phyloP scores from a whole-genome alignment of 2,797 vertebrate species.

The Salmo trutta region DNA sequence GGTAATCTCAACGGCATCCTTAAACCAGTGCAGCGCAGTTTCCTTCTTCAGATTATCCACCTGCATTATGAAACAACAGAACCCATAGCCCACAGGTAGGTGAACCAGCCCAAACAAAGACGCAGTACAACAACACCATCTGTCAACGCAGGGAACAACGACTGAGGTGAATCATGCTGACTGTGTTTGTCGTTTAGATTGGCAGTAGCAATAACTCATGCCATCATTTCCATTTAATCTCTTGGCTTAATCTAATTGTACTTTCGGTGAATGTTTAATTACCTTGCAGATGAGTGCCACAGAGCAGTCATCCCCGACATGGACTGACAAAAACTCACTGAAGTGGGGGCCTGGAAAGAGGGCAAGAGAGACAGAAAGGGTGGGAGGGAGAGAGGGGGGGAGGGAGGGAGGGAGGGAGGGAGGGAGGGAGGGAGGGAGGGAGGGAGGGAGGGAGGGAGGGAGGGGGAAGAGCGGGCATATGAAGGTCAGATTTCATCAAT shows the following conservation, averaged over 20 bases:
- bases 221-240: background rate
- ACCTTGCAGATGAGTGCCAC: constrained; percentile 92
- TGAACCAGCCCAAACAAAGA: constrained; percentile 10
- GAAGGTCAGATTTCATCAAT: background rate
- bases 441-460: too few species aligned
- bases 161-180: background rate
- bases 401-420: too few species aligned
- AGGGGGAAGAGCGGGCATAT: background rate
- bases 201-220: background rate
- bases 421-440: background rate
- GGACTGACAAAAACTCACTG: constrained; percentile 85
- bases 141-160: background rate
- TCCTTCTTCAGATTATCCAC: constrained; percentile 95
- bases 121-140: background rate
- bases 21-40: constrained; percentile 91
- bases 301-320: constrained; percentile 89
- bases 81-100: background rate
- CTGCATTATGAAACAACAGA: constrained; percentile 61
- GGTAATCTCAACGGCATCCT: constrained; percentile 82
- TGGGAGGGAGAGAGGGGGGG: background rate
- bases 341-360: constrained; percentile 89
- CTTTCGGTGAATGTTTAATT: constrained; percentile 15
- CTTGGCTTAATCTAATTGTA: background rate
- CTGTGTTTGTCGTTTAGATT: background rate
- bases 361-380: background rate